Evolutionary conservation across 2,113 vertebrate genomes (phyloP).

Genomic region (Gambusia holbrooki): DNA sequence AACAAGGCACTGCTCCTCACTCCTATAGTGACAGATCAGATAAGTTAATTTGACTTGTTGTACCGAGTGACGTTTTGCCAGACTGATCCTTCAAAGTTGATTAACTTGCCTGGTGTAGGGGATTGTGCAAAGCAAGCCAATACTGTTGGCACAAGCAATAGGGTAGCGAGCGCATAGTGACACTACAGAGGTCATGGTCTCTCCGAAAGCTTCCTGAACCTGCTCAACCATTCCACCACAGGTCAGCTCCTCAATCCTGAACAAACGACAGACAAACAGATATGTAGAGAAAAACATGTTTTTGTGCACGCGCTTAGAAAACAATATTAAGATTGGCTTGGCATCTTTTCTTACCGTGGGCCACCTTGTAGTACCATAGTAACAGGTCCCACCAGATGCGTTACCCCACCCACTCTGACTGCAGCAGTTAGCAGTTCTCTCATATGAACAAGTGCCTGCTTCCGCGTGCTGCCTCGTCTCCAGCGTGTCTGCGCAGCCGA

Average conservation of each 20-base stretch:
- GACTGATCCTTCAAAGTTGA: not conserved
- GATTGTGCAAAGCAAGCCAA: conserved; percentile 95
- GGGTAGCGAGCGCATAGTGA: conserved; percentile 96
- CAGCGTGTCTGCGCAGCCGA: conserved; percentile 95
- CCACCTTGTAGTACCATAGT: conserved; percentile 98
- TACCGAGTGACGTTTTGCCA: not conserved
- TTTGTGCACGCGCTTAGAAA: not conserved
- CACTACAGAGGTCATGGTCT: conserved; percentile 98
- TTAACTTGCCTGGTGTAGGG: conserved; percentile 90
- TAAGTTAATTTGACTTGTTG: not conserved
- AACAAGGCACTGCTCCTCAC: conserved; percentile 96
- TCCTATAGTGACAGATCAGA: conserved; percentile 76
- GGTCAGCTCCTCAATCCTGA: conserved; percentile 93
- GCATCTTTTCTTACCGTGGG: conserved; percentile 82
- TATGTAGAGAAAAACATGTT: not conserved
- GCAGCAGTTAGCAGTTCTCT: conserved; percentile 94
- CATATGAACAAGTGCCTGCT: conserved; percentile 96
- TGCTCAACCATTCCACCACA: conserved; percentile 98
- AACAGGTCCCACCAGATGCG: conserved; percentile 94
- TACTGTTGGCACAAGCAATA: conserved; percentile 97
- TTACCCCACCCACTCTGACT: conserved; percentile 93
- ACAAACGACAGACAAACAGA: conserved; percentile 32
- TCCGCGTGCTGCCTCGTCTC: conserved; percentile 92
- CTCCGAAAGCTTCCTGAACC: conserved; percentile 97
- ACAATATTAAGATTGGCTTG: not conserved